Evolutionary conservation across 2,797 vertebrate species (phyloP).

Genomic region (Ptychobarbus kaznakovi): DNA sequence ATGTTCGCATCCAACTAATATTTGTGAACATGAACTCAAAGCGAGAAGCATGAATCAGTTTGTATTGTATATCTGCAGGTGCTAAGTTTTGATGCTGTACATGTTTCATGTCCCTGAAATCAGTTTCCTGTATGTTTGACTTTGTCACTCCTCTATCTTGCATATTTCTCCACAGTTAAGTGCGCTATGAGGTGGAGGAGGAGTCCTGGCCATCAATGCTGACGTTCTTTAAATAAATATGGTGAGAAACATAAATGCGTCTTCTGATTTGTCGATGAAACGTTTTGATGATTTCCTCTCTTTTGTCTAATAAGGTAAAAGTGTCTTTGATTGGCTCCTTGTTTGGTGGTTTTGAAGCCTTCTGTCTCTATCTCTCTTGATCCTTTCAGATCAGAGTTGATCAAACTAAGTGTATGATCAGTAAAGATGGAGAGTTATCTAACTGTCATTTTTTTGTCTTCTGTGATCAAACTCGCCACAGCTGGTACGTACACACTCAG

Average conservation of each 20-base stretch:
- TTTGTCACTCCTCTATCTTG: not conserved
- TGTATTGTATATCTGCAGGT: constrained; percentile 15
- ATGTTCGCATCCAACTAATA: not conserved
- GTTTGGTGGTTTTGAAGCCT: not conserved
- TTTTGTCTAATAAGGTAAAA: constrained; percentile 45
- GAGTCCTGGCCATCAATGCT: not conserved
- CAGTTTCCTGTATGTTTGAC: not conserved
- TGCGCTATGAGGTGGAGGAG: not conserved
- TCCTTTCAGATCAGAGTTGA: not conserved
- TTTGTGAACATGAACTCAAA: not conserved
- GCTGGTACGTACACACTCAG: not conserved
- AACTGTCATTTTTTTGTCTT: not conserved
- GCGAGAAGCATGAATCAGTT: not conserved
- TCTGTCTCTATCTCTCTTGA: not conserved
- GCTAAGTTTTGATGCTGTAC: not conserved
- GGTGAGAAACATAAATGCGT: not conserved
- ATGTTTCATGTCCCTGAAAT: constrained; percentile 11
- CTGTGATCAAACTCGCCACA: not conserved
- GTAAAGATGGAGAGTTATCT: constrained; percentile 24
- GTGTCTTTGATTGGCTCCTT: constrained; percentile 43
- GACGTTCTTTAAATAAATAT: constrained; percentile 24
- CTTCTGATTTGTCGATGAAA: constrained; percentile 24
- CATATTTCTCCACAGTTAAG: not conserved
- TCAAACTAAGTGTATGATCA: not conserved
- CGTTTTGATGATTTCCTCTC: constrained; percentile 38